These are phyloP conservation scores for Globodera ellingtonae DNA, from an alignment of 1,140 invertebrate species.

Conservation along the genomic window DNA sequence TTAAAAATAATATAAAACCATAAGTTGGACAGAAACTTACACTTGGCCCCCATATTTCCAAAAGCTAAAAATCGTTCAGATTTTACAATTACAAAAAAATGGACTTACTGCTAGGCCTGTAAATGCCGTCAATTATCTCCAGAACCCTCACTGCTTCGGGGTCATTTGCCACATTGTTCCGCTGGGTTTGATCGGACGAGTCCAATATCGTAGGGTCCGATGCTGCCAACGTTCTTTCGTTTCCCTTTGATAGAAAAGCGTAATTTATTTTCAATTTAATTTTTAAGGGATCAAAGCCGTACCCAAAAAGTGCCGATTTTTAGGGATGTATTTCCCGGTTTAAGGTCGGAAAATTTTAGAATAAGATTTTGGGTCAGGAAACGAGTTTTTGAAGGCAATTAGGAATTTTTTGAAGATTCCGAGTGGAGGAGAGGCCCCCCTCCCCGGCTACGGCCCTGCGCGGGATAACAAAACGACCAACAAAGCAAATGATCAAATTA, in stretches of 20 bases:
- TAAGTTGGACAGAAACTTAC: conserved; percentile 15
- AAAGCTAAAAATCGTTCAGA: conserved; percentile 9
- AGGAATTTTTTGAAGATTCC: background rate
- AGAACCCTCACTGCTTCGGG: background rate
- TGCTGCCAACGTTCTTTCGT: conserved; percentile 12
- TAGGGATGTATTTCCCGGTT: too few species aligned
- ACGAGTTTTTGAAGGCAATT: too few species aligned
- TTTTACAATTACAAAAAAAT: background rate
- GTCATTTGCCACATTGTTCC: background rate
- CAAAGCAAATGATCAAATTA: conserved; percentile 28
- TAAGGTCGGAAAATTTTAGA: too few species aligned
- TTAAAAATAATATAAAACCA: conserved; percentile 9
- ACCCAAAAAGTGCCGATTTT: background rate
- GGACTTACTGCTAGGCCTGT: background rate
- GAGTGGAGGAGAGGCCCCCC: background rate
- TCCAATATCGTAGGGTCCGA: background rate
- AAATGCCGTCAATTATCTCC: conserved; percentile 15
- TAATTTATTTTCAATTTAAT: background rate
- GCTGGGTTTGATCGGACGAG: background rate
- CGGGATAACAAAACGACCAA: background rate
- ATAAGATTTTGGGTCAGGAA: too few species aligned
- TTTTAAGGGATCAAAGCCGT: background rate
- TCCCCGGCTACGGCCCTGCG: too few species aligned
- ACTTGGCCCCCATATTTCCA: conserved; percentile 9
- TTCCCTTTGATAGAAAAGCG: conserved; percentile 1